These are phyloP conservation scores for Glossosoma conforme DNA, from an alignment of 1,140 invertebrate genomes.

Conservation along the genomic window DNA sequence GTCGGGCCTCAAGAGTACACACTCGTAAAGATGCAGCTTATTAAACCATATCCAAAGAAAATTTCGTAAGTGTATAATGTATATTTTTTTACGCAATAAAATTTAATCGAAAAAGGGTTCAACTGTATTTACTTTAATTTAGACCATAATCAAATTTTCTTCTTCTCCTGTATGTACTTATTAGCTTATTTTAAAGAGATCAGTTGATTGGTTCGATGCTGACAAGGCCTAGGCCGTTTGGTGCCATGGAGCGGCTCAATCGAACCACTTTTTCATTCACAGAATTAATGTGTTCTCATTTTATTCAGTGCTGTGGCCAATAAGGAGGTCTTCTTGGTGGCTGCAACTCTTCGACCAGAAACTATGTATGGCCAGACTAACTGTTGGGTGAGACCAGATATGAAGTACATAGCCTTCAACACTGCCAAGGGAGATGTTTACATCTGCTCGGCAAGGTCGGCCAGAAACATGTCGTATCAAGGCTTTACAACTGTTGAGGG, in stretches of 20 bases:
- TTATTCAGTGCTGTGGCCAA: constrained; percentile 29
- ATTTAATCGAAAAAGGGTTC: too few relatives aligned
- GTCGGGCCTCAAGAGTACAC: constrained; percentile 98
- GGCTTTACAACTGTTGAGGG: constrained; percentile 81
- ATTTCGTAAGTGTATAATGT: constrained; percentile 58
- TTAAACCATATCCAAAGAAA: constrained; percentile 68
- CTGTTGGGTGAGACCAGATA: constrained; percentile 95
- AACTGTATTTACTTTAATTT: too few relatives aligned
- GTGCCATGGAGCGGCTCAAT: too few relatives aligned
- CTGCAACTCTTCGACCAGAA: constrained; percentile 96
- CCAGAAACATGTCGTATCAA: constrained; percentile 95
- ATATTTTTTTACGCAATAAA: too few relatives aligned
- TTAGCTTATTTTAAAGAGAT: too few relatives aligned
- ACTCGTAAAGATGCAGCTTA: constrained; percentile 88
- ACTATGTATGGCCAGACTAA: constrained; percentile 99
- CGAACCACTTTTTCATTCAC: too few relatives aligned
- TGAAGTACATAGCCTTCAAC: constrained; percentile 85
- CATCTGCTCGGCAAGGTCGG: constrained; percentile 81
- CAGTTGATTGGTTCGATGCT: too few relatives aligned
- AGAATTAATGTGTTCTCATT: constrained; percentile 1
- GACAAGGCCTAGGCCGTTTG: too few relatives aligned
- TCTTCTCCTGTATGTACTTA: too few relatives aligned
- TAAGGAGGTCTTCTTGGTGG: constrained; percentile 79
- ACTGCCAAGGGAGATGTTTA: constrained; percentile 74
- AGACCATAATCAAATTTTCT: too few relatives aligned